Evolutionary conservation across 2,113 vertebrate genomes (phyloP).

Genomic region (Leptodactylus fuscus): DNA sequence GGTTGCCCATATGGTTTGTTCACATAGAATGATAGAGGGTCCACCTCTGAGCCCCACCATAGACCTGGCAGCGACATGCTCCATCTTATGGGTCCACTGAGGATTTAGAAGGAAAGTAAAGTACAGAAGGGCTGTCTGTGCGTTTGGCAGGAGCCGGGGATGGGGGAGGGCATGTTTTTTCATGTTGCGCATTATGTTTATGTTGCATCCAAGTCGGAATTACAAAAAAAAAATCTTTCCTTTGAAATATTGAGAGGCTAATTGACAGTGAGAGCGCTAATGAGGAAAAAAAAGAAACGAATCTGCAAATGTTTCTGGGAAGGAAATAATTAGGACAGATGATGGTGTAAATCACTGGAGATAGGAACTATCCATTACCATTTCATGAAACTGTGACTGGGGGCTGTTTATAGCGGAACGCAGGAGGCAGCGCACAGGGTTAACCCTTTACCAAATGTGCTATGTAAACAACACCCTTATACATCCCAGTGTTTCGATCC

Average conservation of each 20-base stretch:
- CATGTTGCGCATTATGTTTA: conserved; percentile 55
- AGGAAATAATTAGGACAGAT: conserved; percentile 61
- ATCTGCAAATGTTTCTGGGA: conserved; percentile 60
- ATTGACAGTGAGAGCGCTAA: conserved; percentile 60
- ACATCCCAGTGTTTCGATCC: background rate
- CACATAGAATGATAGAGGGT: too few relatives aligned
- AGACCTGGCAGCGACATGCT: too few relatives aligned
- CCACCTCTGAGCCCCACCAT: too few relatives aligned
- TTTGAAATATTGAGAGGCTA: conserved; percentile 60
- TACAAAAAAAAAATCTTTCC: conserved; percentile 46
- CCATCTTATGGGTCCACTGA: background rate
- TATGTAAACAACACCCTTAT: background rate
- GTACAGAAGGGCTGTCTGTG: conserved; percentile 1
- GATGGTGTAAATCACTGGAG: conserved; percentile 60
- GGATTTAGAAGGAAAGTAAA: background rate
- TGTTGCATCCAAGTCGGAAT: conserved; percentile 55
- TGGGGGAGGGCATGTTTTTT: conserved; percentile 21
- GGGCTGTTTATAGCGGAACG: conserved; percentile 45
- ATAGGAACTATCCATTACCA: conserved; percentile 60
- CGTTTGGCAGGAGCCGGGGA: conserved; percentile 2
- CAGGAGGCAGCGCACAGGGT: background rate
- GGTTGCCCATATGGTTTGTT: too few relatives aligned
- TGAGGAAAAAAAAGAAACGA: conserved; percentile 60
- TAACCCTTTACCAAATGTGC: conserved; percentile 23
- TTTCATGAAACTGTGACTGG: conserved; percentile 58